Base-by-base conservation (phyloP, 2,113 vertebrate species). In the Istiophorus platypterus region DNA sequence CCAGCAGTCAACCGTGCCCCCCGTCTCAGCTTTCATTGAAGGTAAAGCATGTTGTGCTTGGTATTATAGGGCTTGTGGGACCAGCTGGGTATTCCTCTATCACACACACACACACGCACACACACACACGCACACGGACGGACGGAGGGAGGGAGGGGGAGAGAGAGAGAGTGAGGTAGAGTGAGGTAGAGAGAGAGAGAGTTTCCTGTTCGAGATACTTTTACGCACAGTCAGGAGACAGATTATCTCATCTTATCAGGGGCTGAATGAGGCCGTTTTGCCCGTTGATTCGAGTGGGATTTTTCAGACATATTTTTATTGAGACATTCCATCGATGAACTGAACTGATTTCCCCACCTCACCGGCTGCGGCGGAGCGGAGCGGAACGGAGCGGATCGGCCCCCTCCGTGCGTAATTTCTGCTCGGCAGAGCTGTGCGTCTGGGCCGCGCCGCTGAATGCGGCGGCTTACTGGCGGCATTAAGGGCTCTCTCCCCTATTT, bases 51-150 rank as follows among this genome's bases (percentile, higher is more conserved):
- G 90, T 92, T 85, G 91, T 90, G 91, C 91, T 91, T 91, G 84
- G 88, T 93, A 90, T 94, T 95, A 95, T 95, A 95, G 92, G 93
- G 90, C 88, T 91, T 80, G 84, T 83, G 92, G 91, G 92, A 93
- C 89, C 91, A 91, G 90, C 89, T 87, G 91, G 87, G 78, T 93
- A 86, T 84, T 90, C 78, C 91, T 90, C 90, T 78, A 70, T 64
- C 74, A 49, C 63, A 62, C 65, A 58, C 63, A 14, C 54, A 24
- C 70, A 20, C 49, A 42, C 70, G 27, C 54, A 31, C 59, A 49
- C 64, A 8, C 64, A 49, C 41, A 22, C 65, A 37, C 51, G 5
- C 62, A 11, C 61, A 15, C 29, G 37, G 15, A 34, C 47, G 22
- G 63, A 61, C 70, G 2, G 75, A 59, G 52, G 18, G 58, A 52